Evolutionary conservation across 2,797 vertebrate genomes (phyloP), one percentile per base, ranked within the genome.

Genomic region (Bryconaethiops microstoma): DNA sequence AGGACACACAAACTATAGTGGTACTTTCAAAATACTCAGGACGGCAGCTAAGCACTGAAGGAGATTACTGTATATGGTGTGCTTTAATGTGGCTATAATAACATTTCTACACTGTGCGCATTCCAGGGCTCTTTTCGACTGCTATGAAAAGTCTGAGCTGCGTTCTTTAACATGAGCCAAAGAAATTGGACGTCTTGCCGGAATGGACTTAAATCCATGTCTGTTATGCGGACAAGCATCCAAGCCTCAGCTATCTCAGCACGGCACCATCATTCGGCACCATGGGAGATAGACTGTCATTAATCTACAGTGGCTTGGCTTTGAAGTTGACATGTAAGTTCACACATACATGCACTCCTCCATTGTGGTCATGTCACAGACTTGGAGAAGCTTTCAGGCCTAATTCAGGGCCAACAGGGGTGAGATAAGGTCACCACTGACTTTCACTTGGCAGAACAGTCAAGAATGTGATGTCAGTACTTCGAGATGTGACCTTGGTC

Each of bases 401-500:
- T 50, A 1, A 68, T 45, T 70, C 67, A 75, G 39, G 50, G 64
- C 62, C 48, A 59, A 13, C 75, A 25, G 48, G 39, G 52, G 70
- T 69, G 52, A 73, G 64, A 45, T n/a, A 45, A 69, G 67, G 54
- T 74, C 64, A 74, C 10, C 25, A 21, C 16, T 70, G 68, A 76
- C 21, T 42, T 54, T 72, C 48, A 29, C 48, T 81, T 69, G 78
- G 81, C 74, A 68, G 60, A 42, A 57, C 57, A 45, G 64, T 72
- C 29, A 65, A 65, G 78, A 81, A 80, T 67, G 65, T 74, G 65
- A 67, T 29, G 71, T 78, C 45, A 29, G 62, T 19, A 63, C 39
- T 62, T 55, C 48, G 78, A 67, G 48, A 84, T 19, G 77, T 55
- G 76, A 48, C 85, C 79, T 74, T 84, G 78, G 72, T 75, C 64